Evolutionary conservation across 2,888 invertebrate species (phyloP).

Genomic region (Machimus atricapillus): DNA sequence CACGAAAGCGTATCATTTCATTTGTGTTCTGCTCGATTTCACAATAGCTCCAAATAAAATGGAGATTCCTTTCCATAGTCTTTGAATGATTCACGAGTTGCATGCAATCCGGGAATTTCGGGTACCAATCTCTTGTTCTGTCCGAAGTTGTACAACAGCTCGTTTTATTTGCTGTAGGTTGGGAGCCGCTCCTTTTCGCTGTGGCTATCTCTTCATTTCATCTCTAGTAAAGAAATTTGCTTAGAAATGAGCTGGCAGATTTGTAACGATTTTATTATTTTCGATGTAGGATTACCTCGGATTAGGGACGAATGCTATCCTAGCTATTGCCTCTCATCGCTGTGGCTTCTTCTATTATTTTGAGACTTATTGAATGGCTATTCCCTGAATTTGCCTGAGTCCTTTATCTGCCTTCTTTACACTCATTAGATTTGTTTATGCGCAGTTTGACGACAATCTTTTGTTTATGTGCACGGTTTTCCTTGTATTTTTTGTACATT

Average conservation of each 20-base stretch:
- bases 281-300: not conserved
- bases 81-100: conserved; percentile 45
- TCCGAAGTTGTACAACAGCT: conserved; percentile 14
- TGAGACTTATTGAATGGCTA: too few relatives aligned
- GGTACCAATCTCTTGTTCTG: not conserved
- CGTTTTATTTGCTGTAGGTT: conserved; percentile 14
- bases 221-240: conserved; percentile 6
- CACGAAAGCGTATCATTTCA: conserved; percentile 50
- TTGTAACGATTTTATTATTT: conserved; percentile 24
- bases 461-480: too few relatives aligned
- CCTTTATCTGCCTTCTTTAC: too few relatives aligned
- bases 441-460: too few relatives aligned
- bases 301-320: not conserved
- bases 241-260: not conserved
- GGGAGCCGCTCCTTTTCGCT: not conserved
- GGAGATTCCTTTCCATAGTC: conserved; percentile 19
- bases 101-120: conserved; percentile 42
- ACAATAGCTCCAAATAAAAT: conserved; percentile 32
- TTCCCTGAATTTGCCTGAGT: too few relatives aligned
- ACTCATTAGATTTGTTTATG: too few relatives aligned
- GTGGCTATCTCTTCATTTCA: conserved; percentile 23
- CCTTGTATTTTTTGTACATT: too few relatives aligned
- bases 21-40: conserved; percentile 40
- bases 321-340: too few relatives aligned
- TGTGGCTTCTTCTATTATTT: too few relatives aligned